Conservation (phyloP, 2,113 vertebrate species). For the Thinocorus orbignyianus region DNA sequence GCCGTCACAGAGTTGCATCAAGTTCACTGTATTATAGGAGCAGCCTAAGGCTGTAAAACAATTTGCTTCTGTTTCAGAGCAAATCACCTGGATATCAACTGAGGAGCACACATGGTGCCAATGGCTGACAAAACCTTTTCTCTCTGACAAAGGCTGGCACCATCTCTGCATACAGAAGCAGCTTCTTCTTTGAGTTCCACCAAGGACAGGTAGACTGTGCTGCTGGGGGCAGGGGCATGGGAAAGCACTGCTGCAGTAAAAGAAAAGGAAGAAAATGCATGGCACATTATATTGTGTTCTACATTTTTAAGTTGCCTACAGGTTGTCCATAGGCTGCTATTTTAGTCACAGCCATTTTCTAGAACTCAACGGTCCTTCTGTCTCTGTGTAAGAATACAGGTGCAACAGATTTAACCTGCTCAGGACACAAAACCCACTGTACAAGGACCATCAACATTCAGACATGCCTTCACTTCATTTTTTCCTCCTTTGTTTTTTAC, state of each 20-base stretch:
- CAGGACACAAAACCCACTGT: background rate
- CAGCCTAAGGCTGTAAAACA: background rate
- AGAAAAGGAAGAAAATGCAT: background rate
- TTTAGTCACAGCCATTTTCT: background rate
- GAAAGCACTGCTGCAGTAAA: background rate
- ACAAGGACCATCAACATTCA: background rate
- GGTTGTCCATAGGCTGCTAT: background rate
- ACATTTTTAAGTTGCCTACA: background rate
- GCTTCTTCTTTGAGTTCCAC: background rate
- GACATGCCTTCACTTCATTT: background rate
- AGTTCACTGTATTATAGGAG: background rate
- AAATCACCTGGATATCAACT: background rate
- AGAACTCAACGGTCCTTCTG: background rate
- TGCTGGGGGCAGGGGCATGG: rapidly evolving
- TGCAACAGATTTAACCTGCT: background rate
- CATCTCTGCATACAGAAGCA: background rate
- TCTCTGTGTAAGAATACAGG: background rate
- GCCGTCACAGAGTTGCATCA: background rate
- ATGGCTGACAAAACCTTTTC: background rate
- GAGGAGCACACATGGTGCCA: background rate
- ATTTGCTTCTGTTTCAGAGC: background rate
- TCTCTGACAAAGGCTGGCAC: background rate
- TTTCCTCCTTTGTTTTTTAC: background rate
- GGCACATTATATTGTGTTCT: background rate
- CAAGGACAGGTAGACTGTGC: background rate